Percentiles rank a stretch among this genome's conserved stretches.
Evolutionary conservation across 2,113 vertebrate species (phyloP).

Genomic region (Perca flavescens): DNA sequence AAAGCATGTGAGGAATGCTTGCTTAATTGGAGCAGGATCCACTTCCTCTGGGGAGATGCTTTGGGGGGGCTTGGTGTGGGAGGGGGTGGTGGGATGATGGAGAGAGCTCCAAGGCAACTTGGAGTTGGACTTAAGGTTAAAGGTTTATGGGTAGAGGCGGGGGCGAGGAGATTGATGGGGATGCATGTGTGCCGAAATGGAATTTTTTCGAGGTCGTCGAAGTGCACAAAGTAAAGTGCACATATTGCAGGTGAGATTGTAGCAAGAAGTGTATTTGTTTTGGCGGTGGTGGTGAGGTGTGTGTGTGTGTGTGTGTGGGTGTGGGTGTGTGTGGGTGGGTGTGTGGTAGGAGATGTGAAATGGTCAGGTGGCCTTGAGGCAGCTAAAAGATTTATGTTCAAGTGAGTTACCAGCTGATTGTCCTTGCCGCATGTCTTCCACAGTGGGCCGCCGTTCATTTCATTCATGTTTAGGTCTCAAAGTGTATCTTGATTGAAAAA

Average conservation of each 20-base stretch:
- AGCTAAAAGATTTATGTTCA: conserved; percentile 55
- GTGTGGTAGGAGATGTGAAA: conserved; percentile 9
- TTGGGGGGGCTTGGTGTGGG: conserved; percentile 9
- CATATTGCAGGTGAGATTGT: conserved; percentile 39
- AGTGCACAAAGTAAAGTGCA: conserved; percentile 45
- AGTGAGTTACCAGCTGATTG: conserved; percentile 48
- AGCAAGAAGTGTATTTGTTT: conserved; percentile 48
- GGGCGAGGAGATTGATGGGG: conserved; percentile 69
- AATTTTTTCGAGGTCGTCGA: conserved; percentile 64
- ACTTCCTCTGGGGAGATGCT: conserved; percentile 53
- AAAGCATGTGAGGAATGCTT: conserved; percentile 79
- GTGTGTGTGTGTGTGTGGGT: not conserved
- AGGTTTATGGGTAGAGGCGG: conserved; percentile 68
- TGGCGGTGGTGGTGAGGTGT: not conserved
- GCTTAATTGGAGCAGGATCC: conserved; percentile 78
- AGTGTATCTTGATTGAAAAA: not conserved
- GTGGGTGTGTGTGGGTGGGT: conserved; percentile 16
- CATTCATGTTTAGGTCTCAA: not conserved
- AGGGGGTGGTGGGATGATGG: conserved; percentile 51
- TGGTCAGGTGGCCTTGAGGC: conserved; percentile 57
- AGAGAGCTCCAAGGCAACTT: conserved; percentile 52
- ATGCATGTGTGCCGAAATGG: conserved; percentile 60
- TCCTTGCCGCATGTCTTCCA: conserved; percentile 14
- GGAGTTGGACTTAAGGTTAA: conserved; percentile 65
- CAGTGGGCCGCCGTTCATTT: not conserved